phyloP scores from a whole-genome alignment of 1,140 invertebrate genomes.

The Telenomus remus region DNA sequence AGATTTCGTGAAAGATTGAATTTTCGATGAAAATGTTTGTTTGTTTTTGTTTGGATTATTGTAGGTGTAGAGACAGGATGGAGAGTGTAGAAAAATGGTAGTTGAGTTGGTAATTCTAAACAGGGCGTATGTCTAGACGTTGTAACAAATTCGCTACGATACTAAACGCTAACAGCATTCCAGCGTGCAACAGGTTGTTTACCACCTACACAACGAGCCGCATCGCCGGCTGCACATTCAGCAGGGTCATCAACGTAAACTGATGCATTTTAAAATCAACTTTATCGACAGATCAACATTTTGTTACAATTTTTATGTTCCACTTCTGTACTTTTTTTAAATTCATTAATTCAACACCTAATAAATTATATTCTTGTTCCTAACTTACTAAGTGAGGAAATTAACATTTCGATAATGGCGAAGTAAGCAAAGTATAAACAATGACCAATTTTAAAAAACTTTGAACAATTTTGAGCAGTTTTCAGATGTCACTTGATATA shows the following conservation, averaged over 20 bases:
- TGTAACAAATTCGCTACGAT: slow-evolving; percentile 20
- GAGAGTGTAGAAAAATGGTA: not conserved
- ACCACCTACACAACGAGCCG: slow-evolving; percentile 13
- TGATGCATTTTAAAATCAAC: slow-evolving; percentile 7
- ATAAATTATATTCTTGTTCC: no score
- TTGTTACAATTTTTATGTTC: no score
- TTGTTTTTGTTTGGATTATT: no score
- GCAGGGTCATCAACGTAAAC: not conserved
- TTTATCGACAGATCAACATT: not conserved
- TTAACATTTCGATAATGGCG: no score
- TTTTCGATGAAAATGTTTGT: no score
- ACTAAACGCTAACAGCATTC: slow-evolving; percentile 34
- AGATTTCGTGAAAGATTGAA: no score
- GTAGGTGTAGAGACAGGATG: not conserved
- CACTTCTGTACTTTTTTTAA: no score
- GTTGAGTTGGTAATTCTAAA: not conserved
- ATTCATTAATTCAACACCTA: no score
- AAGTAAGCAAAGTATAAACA: no score
- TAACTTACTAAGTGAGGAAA: no score
- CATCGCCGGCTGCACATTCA: not conserved
- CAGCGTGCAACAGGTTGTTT: slow-evolving; percentile 48
- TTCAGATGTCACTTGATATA: not conserved
- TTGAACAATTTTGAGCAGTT: not conserved
- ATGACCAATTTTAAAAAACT: no score
- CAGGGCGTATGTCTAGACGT: not conserved